Evolutionary conservation across 2,113 vertebrate genomes (phyloP).

Genomic region (Hyperoodon ampullatus): DNA sequence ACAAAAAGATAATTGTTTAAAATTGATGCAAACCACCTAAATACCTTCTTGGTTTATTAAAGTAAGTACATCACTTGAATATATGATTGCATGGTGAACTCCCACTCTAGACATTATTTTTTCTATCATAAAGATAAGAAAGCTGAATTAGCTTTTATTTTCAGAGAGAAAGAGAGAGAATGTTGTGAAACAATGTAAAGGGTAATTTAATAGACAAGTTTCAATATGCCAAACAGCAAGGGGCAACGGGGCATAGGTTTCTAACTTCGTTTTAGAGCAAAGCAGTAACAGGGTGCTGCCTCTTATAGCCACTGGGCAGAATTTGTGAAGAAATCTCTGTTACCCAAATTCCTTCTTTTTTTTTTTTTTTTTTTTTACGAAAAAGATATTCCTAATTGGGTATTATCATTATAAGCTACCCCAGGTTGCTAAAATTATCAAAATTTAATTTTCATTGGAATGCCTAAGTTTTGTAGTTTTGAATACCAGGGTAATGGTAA

Average conservation of each 20-base stretch:
- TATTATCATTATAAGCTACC: background rate
- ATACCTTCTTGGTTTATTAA: constrained; percentile 51
- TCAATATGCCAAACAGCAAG: constrained; percentile 15
- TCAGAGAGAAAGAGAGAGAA: background rate
- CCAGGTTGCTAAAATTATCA: constrained; percentile 28
- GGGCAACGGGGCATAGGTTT: background rate
- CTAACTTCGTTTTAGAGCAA: constrained; percentile 39
- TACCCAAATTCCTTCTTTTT: background rate
- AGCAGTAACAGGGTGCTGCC: background rate
- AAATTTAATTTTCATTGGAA: constrained; percentile 26
- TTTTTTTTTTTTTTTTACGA: constrained; percentile 41
- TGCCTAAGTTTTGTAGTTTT: background rate
- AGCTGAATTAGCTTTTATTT: constrained; percentile 55
- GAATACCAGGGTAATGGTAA: background rate
- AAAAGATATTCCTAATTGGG: background rate
- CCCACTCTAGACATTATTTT: background rate
- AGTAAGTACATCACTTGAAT: constrained; percentile 34
- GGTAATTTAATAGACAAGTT: constrained; percentile 47
- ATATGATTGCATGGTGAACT: background rate
- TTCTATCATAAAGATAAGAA: background rate
- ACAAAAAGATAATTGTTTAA: constrained; percentile 61
- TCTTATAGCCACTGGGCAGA: background rate
- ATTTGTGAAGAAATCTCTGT: background rate
- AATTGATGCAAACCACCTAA: constrained; percentile 43
- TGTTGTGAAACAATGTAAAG: background rate